Percentiles rank a stretch among this genome's conserved stretches.
phyloP scores from a whole-genome alignment of 2,888 invertebrate species.

The Ophraella communa region DNA sequence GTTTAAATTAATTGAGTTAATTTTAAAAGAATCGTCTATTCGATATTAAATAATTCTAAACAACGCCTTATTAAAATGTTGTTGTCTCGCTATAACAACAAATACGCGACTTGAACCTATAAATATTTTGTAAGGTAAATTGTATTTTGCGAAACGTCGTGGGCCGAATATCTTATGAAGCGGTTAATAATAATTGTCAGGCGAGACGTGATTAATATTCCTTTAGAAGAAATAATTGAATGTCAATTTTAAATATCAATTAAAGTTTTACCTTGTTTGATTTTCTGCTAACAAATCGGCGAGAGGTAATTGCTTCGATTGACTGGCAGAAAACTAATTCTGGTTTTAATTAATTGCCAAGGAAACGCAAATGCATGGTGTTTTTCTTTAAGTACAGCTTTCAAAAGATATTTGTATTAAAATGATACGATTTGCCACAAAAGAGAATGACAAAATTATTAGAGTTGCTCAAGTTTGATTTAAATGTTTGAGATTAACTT shows the following conservation, averaged over 20 bases:
- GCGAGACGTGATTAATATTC: constrained; percentile 4
- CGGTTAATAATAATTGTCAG: constrained; percentile 11
- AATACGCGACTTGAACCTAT: constrained; percentile 8
- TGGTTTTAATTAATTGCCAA: neutral
- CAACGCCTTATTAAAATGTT: neutral
- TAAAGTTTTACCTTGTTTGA: constrained; percentile 8
- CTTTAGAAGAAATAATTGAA: constrained; percentile 16
- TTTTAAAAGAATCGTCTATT: too few relatives aligned
- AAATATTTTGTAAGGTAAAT: constrained; percentile 11
- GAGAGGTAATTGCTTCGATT: constrained; percentile 1
- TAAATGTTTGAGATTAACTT: neutral
- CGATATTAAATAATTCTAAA: neutral
- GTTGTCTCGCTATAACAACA: constrained; percentile 6
- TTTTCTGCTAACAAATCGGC: neutral
- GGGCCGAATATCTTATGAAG: constrained; percentile 7
- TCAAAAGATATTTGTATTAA: too few relatives aligned
- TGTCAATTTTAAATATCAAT: constrained; percentile 12
- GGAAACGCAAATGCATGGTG: too few relatives aligned
- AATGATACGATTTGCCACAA: too few relatives aligned
- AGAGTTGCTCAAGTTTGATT: neutral
- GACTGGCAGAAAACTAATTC: neutral
- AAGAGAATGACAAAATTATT: too few relatives aligned
- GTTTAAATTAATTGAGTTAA: too few relatives aligned
- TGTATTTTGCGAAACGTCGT: constrained; percentile 19
- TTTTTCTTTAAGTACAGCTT: too few relatives aligned